Base-by-base conservation (phyloP, 2,797 vertebrate genomes). In the Molossus molossus region DNA sequence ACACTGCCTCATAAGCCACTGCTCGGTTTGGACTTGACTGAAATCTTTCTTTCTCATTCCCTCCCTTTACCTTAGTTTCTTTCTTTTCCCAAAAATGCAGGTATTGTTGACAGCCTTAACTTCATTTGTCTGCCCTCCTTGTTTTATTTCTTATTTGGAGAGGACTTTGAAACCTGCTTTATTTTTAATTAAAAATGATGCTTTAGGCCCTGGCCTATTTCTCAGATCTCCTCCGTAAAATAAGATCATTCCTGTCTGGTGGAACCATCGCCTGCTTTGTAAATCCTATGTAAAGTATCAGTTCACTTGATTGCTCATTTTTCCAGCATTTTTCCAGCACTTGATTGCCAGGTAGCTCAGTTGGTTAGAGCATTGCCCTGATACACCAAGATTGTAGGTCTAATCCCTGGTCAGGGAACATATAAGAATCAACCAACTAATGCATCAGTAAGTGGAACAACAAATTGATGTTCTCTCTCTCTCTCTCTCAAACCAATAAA, bases 81-180 rank as follows among this genome's bases (percentile, higher is more conserved):
- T 55, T 84, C 33, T 77, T 88, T 45, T 3, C 40, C 40, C 25
- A 81, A 58, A 85, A 50, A 15, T 9, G 10, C 8, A 62, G 53
- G 33, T 29, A 20, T 53, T 57, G 3, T 12, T 58, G 77, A 5
- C 75, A n/a, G 70, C 45, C 60, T 64, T 76, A 4, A 2, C 80
- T 85, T n/a, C 48, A 9, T 29, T 69, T 37, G 8, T 79, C 62
- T 65, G 15, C 6, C 1, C 7, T 60, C 9, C 37, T 90, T 57
- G 7, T 37, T 93, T 79, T 72, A 5, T 60, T 94, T 86, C 21
- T 64, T 81, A 76, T 75, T 55, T 45, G 64, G 25, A 25, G 58
- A 79, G 37, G 69, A 91, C 45, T n/a, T 82, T 67, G 53, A 95
- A 75, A 77, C 20, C 20, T 33, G 72, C 58, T 69, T 89, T 86